Evolutionary conservation across 2,113 vertebrate species (phyloP).

Genomic region (Oryzias curvinotus): DNA sequence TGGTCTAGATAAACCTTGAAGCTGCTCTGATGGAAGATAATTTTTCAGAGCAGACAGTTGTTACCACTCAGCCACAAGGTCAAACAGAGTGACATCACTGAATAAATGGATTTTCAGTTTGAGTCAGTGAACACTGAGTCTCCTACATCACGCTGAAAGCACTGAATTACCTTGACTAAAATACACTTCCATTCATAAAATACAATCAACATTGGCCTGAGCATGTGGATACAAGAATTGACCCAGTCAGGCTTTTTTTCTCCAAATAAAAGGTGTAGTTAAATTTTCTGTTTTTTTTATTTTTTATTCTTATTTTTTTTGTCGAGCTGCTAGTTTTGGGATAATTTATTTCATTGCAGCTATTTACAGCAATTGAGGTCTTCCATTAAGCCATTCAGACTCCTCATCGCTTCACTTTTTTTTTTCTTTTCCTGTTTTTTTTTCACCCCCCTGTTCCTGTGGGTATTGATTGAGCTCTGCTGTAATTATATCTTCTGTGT

Average conservation of each 20-base stretch:
- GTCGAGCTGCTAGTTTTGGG: slow-evolving; percentile 19
- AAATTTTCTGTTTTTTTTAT: slow-evolving; percentile 31
- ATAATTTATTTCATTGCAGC: slow-evolving; percentile 27
- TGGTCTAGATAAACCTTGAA: not conserved
- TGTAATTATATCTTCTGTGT: slow-evolving; percentile 70
- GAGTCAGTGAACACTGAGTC: not conserved
- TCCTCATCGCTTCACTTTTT: slow-evolving; percentile 42
- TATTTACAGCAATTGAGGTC: slow-evolving; percentile 44
- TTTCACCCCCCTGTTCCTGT: slow-evolving; percentile 56
- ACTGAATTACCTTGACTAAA: slow-evolving; percentile 6
- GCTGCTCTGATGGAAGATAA: not conserved
- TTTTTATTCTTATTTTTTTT: no score
- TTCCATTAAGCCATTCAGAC: slow-evolving; percentile 56
- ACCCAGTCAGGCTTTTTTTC: slow-evolving; percentile 8
- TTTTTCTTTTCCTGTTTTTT: slow-evolving; percentile 26
- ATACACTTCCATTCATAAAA: not conserved
- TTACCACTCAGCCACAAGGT: not conserved
- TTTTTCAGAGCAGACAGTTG: slow-evolving; percentile 13
- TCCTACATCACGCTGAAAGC: slow-evolving; percentile 6
- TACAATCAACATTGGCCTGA: not conserved
- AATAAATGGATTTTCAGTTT: slow-evolving; percentile 15
- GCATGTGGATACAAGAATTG: slow-evolving; percentile 17
- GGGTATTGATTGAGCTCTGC: slow-evolving; percentile 65
- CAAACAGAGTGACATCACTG: slow-evolving; percentile 1
- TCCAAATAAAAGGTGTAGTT: slow-evolving; percentile 11